phyloP scores from a whole-genome alignment of 1,140 invertebrate genomes.

The Hetaerina americana region DNA sequence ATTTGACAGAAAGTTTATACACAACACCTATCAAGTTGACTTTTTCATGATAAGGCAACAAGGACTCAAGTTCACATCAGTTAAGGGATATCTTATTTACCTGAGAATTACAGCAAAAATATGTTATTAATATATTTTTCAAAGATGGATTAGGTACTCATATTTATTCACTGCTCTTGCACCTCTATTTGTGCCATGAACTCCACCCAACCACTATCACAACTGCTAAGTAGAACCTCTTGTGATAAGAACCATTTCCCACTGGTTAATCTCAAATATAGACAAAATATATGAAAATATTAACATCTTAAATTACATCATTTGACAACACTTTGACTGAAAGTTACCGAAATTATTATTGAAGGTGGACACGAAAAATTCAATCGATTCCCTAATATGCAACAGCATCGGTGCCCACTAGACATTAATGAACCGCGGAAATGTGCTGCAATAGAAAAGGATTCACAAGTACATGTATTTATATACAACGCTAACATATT shows the following conservation, averaged over 20 bases:
- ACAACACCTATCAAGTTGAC: too few species aligned
- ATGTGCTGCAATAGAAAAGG: too few species aligned
- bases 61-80: not conserved
- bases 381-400: too few species aligned
- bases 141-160: not conserved
- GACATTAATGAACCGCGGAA: too few species aligned
- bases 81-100: not conserved
- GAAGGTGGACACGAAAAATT: too few species aligned
- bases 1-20: too few species aligned
- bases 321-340: too few species aligned
- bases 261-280: not conserved
- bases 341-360: too few species aligned
- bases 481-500: too few species aligned
- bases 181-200: not conserved
- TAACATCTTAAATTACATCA: not conserved
- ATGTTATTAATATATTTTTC: not conserved
- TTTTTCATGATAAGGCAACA: not conserved
- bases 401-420: too few species aligned
- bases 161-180: not conserved
- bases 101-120: not conserved
- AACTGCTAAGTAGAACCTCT: not conserved
- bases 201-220: not conserved
- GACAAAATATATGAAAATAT: not conserved
- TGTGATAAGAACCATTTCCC: not conserved
- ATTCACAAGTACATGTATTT: too few species aligned